Conservation (phyloP, 2,797 vertebrate genomes). For the Mallotus villosus region DNA sequence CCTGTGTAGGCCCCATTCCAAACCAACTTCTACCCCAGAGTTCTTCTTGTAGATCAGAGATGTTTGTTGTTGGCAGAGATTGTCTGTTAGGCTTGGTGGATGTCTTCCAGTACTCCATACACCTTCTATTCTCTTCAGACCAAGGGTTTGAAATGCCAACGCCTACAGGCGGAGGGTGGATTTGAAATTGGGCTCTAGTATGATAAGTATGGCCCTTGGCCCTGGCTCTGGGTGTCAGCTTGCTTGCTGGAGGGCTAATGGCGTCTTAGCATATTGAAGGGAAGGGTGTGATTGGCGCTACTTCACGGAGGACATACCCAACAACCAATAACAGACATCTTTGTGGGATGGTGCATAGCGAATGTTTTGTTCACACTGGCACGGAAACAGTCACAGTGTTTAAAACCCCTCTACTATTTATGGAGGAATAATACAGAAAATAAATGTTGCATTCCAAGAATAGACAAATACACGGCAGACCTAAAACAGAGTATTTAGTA, state of each 20-base stretch:
- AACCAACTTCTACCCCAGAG: conserved; percentile 16
- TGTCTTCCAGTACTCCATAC: not conserved
- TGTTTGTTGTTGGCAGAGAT: conserved; percentile 36
- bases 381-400: conserved; percentile 7
- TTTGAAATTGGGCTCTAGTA: conserved; percentile 37
- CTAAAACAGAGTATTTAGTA: too few species aligned
- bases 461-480: too few species aligned
- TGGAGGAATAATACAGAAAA: not conserved
- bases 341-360: conserved; percentile 28
- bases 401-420: not conserved
- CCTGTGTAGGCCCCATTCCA: too few species aligned
- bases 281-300: conserved; percentile 23
- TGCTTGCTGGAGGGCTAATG: conserved; percentile 38
- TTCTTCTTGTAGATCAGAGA: conserved; percentile 42
- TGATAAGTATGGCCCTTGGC: conserved; percentile 41
- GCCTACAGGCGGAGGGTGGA: conserved; percentile 30
- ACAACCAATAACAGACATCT: conserved; percentile 14
- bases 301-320: conserved; percentile 31
- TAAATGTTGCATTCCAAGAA: not conserved
- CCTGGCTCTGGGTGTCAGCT: conserved; percentile 39
- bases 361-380: conserved; percentile 36
- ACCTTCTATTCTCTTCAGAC: conserved; percentile 34
- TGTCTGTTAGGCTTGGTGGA: conserved; percentile 7
- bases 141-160: conserved; percentile 9
- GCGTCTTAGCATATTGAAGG: conserved; percentile 34